These are phyloP conservation scores for Scyliorhinus canicula DNA, from an alignment of 2,797 vertebrate species.

Conservation along the genomic window DNA sequence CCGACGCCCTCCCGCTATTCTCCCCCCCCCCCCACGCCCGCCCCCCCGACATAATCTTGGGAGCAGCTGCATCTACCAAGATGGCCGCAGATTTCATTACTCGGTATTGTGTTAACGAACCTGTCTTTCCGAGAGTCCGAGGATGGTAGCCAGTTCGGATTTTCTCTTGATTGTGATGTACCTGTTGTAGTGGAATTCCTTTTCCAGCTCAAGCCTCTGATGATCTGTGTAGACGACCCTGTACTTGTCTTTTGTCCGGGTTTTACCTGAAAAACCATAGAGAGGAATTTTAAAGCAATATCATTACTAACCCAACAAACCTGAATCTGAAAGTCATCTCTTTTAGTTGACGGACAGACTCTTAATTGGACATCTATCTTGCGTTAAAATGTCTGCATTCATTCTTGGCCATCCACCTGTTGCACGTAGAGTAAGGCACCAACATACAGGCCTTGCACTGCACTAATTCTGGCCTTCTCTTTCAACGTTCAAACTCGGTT, in stretches of 20 bases:
- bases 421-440: background rate
- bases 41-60: no score
- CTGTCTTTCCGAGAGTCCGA: constrained; percentile 92
- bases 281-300: background rate
- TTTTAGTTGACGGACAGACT: background rate
- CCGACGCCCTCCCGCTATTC: no score
- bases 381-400: background rate
- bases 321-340: background rate
- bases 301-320: background rate
- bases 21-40: no score
- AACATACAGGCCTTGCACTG: background rate
- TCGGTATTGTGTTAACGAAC: constrained; percentile 53
- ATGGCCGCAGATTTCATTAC: background rate
- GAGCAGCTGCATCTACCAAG: background rate
- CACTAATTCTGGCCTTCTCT: background rate
- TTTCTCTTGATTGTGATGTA: constrained; percentile 92
- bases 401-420: background rate
- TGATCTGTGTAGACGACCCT: constrained; percentile 90
- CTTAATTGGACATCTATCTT: background rate
- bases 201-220: constrained; percentile 89
- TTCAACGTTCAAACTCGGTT: background rate
- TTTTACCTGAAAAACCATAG: constrained; percentile 71
- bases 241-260: constrained; percentile 95
- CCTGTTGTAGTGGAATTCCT: constrained; percentile 93
- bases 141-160: constrained; percentile 82